Evolutionary conservation across 2,113 vertebrate species (phyloP).

Genomic region (Acanthisitta chloris): DNA sequence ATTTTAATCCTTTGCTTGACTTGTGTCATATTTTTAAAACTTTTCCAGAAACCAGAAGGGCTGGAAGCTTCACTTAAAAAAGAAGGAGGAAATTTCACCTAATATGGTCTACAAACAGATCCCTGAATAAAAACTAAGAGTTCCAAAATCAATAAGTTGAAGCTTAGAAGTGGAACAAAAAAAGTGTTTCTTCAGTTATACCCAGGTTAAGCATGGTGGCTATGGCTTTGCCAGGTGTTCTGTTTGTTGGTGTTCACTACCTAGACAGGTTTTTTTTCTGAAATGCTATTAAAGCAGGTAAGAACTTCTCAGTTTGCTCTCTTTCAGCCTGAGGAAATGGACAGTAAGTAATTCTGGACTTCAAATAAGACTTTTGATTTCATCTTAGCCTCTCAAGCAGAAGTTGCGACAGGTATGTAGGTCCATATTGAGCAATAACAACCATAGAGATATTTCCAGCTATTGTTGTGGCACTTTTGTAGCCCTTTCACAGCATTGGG

Average conservation of each 20-base stretch:
- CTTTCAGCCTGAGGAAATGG: not conserved
- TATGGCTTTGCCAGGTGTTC: not conserved
- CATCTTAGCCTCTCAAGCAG: not conserved
- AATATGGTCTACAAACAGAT: not conserved
- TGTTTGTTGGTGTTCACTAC: not conserved
- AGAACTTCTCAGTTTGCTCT: not conserved
- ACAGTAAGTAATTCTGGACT: not conserved
- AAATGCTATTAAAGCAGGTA: not conserved
- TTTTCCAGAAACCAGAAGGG: not conserved
- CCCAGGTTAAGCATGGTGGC: not conserved
- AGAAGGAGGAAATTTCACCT: not conserved
- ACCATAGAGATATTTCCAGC: not conserved
- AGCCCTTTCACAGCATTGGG: not conserved
- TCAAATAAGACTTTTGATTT: not conserved
- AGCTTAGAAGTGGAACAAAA: not conserved
- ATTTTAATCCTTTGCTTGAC: not conserved
- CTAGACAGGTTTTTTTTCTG: not conserved
- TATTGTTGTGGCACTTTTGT: not conserved
- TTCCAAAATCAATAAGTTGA: not conserved
- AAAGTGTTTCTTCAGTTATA: not conserved
- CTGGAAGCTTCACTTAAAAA: not conserved
- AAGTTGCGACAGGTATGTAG: not conserved
- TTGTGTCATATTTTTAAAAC: not conserved
- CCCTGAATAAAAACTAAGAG: not conserved
- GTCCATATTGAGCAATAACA: not conserved